phyloP scores from a whole-genome alignment of 2,113 vertebrate genomes.

The Camelus bactrianus region DNA sequence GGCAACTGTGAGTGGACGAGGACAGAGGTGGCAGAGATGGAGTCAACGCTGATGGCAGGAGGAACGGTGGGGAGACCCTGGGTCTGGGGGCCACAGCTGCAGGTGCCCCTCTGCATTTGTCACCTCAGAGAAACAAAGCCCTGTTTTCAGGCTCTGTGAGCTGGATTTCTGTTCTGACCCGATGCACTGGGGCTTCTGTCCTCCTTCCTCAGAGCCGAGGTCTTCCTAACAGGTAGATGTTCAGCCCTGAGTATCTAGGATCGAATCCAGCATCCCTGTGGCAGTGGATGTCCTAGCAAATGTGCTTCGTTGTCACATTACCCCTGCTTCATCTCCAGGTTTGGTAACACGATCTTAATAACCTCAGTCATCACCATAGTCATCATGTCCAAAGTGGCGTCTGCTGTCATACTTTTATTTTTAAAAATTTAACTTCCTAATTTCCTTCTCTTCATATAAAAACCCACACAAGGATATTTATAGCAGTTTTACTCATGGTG shows the following conservation, averaged over 20 bases:
- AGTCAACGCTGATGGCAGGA: rapidly evolving
- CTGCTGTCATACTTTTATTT: neutral
- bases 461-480: neutral
- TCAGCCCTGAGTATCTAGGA: neutral
- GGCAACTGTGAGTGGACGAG: neutral
- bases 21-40: rapidly evolving
- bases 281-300: neutral
- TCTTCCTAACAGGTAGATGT: neutral
- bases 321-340: neutral
- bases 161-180: neutral
- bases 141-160: neutral
- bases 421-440: neutral
- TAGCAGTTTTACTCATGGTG: neutral
- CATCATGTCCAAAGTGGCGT: neutral
- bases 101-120: rapidly evolving
- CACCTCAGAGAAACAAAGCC: too few species aligned
- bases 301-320: rapidly evolving
- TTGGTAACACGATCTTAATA: neutral
- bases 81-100: neutral
- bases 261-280: neutral
- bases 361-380: neutral
- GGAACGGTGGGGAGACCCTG: rapidly evolving
- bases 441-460: neutral
- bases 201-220: neutral
- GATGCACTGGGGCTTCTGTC: neutral